Percentiles rank a stretch among this genome's conserved stretches.
Evolutionary conservation across 1,140 invertebrate genomes (phyloP).

Genomic region (Samia ricini): DNA sequence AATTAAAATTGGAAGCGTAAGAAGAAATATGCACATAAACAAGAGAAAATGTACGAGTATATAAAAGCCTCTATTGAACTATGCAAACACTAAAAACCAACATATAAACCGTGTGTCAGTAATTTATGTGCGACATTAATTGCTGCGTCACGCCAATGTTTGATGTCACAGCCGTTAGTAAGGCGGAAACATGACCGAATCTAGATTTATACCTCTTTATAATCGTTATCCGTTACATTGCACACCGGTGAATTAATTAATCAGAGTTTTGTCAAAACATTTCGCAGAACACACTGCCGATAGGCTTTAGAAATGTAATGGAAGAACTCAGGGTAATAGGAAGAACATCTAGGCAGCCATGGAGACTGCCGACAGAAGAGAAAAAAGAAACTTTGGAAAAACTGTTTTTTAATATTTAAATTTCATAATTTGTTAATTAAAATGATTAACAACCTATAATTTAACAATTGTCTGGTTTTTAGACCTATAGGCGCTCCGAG

Average conservation of each 20-base stretch:
- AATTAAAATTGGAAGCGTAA: no score
- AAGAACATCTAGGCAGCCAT: no score
- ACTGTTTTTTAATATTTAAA: no score
- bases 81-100: slow-evolving; percentile 19
- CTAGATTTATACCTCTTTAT: slow-evolving; percentile 42
- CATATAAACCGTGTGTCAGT: slow-evolving; percentile 38
- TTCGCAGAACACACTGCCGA: background rate
- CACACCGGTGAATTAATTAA: background rate
- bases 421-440: no score
- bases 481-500: no score
- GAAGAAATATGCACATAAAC: slow-evolving; percentile 4
- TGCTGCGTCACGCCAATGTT: slow-evolving; percentile 50
- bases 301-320: background rate
- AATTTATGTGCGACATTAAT: slow-evolving; percentile 64
- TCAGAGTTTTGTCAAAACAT: background rate
- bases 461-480: no score
- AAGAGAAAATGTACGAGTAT: slow-evolving; percentile 13
- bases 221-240: slow-evolving; percentile 21
- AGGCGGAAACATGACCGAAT: slow-evolving; percentile 35
- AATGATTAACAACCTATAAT: no score
- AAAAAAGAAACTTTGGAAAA: no score
- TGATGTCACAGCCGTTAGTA: slow-evolving; percentile 41
- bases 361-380: no score
- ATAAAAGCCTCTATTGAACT: slow-evolving; percentile 24
- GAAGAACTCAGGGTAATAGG: no score